phyloP scores from a whole-genome alignment of 1,140 invertebrate genomes.

The Cylas formicarius region DNA sequence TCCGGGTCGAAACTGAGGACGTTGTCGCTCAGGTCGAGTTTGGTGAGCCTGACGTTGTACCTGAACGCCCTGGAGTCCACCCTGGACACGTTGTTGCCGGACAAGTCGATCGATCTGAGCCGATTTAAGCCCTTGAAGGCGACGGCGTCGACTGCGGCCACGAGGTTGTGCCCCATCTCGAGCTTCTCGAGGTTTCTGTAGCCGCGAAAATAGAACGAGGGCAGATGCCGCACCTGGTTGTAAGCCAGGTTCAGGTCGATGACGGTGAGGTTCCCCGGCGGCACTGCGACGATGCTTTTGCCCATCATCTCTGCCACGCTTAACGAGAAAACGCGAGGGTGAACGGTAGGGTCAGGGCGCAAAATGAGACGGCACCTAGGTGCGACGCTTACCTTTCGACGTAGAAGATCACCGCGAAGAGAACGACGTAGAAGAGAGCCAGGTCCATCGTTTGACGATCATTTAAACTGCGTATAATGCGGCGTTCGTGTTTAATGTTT shows the following conservation, averaged over 20 bases:
- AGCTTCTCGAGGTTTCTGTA: conserved; percentile 29
- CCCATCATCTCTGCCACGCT: conserved; percentile 25
- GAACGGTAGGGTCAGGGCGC: not conserved
- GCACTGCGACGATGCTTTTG: conserved; percentile 26
- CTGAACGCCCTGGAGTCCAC: conserved; percentile 53
- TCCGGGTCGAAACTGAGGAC: conserved; percentile 38
- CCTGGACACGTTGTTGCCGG: conserved; percentile 51
- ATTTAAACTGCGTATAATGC: conserved; percentile 13
- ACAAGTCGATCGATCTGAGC: conserved; percentile 59
- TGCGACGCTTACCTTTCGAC: too few relatives aligned
- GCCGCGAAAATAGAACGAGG: conserved; percentile 28
- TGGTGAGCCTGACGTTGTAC: conserved; percentile 46
- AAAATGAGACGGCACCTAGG: not conserved
- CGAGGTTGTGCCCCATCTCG: conserved; percentile 31
- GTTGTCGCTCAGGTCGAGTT: conserved; percentile 52
- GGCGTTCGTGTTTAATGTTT: conserved; percentile 12
- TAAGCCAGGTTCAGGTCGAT: conserved; percentile 32
- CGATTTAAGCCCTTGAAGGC: conserved; percentile 56
- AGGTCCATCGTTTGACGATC: conserved; percentile 5
- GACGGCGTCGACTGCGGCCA: conserved; percentile 29
- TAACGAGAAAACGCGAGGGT: not conserved
- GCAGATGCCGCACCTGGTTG: conserved; percentile 29
- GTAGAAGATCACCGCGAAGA: not conserved
- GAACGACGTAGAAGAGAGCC: not conserved
- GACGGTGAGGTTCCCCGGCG: conserved; percentile 21